Evolutionary conservation across 2,113 vertebrate genomes (phyloP).

Genomic region (Thalassoma bifasciatum): DNA sequence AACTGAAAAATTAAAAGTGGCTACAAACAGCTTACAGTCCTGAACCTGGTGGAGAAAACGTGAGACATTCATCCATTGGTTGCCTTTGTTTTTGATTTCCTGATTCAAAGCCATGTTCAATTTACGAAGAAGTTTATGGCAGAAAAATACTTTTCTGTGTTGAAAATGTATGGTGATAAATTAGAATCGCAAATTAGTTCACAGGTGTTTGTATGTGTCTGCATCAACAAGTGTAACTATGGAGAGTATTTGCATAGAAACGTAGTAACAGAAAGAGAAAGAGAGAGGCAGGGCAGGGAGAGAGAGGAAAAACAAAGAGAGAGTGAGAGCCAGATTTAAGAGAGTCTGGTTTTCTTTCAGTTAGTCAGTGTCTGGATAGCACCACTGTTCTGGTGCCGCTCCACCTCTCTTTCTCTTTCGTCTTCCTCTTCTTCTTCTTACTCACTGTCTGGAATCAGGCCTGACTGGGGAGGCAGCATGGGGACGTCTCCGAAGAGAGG

Average conservation of each 20-base stretch:
- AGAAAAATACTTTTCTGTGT: neutral
- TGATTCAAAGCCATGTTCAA: neutral
- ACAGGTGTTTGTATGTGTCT: neutral
- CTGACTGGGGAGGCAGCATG: slow-evolving; percentile 65
- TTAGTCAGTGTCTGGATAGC: slow-evolving; percentile 58
- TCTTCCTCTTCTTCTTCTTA: slow-evolving; percentile 32
- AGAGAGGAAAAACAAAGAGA: slow-evolving; percentile 24
- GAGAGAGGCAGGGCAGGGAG: slow-evolving; percentile 15
- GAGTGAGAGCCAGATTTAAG: slow-evolving; percentile 46
- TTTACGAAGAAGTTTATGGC: neutral
- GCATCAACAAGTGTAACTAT: slow-evolving; percentile 23
- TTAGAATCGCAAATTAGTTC: neutral
- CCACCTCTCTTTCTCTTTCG: slow-evolving; percentile 42
- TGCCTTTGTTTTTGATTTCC: neutral
- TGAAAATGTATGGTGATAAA: neutral
- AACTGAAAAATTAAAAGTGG: no score
- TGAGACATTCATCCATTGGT: neutral
- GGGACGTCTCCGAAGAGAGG: slow-evolving; percentile 72
- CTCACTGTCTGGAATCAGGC: slow-evolving; percentile 63
- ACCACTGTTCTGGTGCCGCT: slow-evolving; percentile 53
- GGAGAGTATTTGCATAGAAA: slow-evolving; percentile 18
- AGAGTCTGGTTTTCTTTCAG: slow-evolving; percentile 65
- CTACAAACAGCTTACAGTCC: no score
- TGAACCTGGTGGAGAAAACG: no score
- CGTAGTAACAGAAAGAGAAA: neutral